Evolutionary conservation across 2,888 invertebrate species (phyloP), one percentile per base, ranked within the genome.

Genomic region (Polymixis flavicincta): DNA sequence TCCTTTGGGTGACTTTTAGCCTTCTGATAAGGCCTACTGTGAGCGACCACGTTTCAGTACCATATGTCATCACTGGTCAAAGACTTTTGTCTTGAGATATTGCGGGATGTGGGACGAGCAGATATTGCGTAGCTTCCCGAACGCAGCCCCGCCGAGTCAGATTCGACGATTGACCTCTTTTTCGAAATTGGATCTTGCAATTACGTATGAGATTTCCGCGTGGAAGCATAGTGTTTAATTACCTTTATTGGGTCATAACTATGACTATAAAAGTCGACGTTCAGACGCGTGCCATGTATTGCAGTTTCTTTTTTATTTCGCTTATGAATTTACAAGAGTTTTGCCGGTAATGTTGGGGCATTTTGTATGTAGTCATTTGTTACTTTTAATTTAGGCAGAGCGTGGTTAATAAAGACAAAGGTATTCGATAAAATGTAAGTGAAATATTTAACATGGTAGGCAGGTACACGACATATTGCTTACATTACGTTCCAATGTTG

Each of bases 211-310:
- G 84, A 88, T 90, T 90, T 89, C 87, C 85, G 89, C 88, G 88
- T 89, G 90, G 85, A 87, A 87, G 75, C 86, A 88, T 87, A 87
- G 83, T 79, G 75, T 81, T 84, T 85, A 88, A 90, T 90, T 89
- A 91, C 90, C 86, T 90, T 90, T 91, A 91, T 89, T 87, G 88
- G 87, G 71, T 84, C 86, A 90, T 91, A 89, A 92, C 89, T 77
- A 74, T 71, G 74, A 80, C 57, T 78, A 82, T 86, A 81, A 83
- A 88, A 88, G 71, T 64, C 32, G 72, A 66, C 70, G 64, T 71
- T 76, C 70, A 73, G 69, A 71, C 68, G 76, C 70, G 75, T 74
- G 78, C 54, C 52, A 32, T 52, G 65, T 66, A 73, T 72, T 74
- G 77, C 72, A 84, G 52, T 52, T 55, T 50, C 1, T 42, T 80